Conservation (phyloP, 2,888 invertebrate species). For the Steinernema scapterisci region DNA sequence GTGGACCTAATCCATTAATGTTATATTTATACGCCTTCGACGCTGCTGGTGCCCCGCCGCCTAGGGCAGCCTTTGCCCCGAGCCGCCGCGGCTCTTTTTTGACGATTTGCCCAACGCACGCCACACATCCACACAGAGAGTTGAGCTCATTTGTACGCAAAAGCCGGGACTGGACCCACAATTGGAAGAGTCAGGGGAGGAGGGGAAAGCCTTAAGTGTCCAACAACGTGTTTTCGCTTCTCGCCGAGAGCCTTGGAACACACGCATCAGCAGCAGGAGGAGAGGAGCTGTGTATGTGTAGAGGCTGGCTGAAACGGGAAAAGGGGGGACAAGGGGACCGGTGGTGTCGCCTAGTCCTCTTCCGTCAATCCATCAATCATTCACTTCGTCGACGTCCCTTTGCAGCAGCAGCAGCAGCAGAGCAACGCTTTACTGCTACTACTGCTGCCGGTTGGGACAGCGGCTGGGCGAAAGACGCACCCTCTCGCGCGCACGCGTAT, state of each 20-base stretch:
- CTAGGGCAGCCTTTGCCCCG: background rate
- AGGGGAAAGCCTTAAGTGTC: background rate
- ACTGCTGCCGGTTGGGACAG: background rate
- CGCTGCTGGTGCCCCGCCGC: background rate
- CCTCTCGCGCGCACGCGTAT: conserved; percentile 12
- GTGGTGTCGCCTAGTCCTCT: conserved; percentile 31
- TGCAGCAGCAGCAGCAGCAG: conserved; percentile 3
- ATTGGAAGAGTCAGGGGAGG: too few relatives aligned
- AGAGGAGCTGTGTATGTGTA: too few relatives aligned
- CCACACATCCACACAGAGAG: too few relatives aligned
- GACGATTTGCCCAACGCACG: too few relatives aligned
- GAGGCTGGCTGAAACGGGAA: background rate
- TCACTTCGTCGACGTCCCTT: background rate
- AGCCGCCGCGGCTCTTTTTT: too few relatives aligned
- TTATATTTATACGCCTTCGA: conserved; percentile 22
- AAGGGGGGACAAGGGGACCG: background rate
- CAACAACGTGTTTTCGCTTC: too few relatives aligned
- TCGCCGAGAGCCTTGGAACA: too few relatives aligned
- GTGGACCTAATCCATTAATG: conserved; percentile 33
- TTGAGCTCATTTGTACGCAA: conserved; percentile 11
- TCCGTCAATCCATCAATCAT: conserved; percentile 32
- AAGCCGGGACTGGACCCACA: too few relatives aligned
- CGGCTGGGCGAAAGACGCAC: background rate
- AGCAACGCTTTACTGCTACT: too few relatives aligned
- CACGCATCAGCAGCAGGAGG: too few relatives aligned